These are phyloP conservation scores for Hippocampus mohnikei DNA, from an alignment of 2,113 vertebrate genomes.

Conservation along the genomic window DNA sequence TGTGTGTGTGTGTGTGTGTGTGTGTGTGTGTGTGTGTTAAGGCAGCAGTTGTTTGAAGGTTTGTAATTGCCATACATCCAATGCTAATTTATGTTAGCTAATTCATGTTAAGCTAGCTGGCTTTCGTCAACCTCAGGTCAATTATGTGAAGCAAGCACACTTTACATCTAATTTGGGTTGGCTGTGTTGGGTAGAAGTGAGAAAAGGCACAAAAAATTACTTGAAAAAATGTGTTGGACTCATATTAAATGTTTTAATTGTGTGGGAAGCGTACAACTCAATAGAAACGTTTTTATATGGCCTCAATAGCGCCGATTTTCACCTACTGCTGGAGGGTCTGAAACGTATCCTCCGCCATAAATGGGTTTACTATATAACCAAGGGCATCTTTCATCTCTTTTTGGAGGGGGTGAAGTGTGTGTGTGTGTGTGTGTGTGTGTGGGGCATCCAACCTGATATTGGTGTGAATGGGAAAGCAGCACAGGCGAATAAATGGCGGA, in stretches of 20 bases:
- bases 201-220: no score
- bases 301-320: neutral
- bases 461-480: slow-evolving; percentile 64
- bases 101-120: neutral
- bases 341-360: slow-evolving; percentile 8
- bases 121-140: neutral
- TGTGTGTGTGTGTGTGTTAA: neutral
- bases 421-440: slow-evolving; percentile 19
- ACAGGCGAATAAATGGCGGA: slow-evolving; percentile 71
- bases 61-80: neutral
- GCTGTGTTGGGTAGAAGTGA: no score
- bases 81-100: neutral
- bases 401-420: slow-evolving; percentile 19
- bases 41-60: neutral
- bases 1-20: no score
- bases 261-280: no score
- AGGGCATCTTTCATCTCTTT: slow-evolving; percentile 72
- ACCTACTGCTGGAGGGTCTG: neutral
- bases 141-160: no score
- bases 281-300: no score
- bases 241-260: no score
- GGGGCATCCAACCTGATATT: slow-evolving; percentile 61
- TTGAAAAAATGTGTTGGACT: no score
- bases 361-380: slow-evolving; percentile 36
- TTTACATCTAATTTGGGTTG: no score